Base-by-base conservation (phyloP, 2,888 invertebrate genomes). In the Cheilosia variabilis region DNA sequence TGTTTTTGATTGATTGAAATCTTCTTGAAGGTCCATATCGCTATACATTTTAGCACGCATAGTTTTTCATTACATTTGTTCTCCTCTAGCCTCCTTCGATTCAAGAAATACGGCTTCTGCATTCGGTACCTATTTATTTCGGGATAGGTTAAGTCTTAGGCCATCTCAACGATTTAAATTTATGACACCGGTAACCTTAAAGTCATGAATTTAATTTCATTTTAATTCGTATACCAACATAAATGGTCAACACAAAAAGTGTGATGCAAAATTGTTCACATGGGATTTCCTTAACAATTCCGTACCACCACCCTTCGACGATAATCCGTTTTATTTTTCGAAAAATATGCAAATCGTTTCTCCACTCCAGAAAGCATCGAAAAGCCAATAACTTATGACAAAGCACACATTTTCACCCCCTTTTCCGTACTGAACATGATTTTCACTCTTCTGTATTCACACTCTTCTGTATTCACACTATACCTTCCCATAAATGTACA, bases 301-400 rank as follows among this genome's bases (percentile, higher is more conserved):
- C 22, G 7, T 24, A 4, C 52, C 52, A 24, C 52, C 31, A 55
- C 55, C 55, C 55, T 55, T 2, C 22, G n/a, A 17, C 19, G 55
- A 17, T 55, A 55, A 55, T 55, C 41, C 58, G 27, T 58, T 58
- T 37, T 41, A 17, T 55, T 34, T 55, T 34, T 31, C 5, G 15
- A 22, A 47, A 58, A 50, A 76, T 68, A 76, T 76, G 68, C 76
- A 76, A 76, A 76, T 76, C 60, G 43, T 57, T 50, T 57, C 45
- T 41, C 7, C 57, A 55, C 57, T 57, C 37, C 15, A 19, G 17
- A 43, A 22, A 2, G 60, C 50, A 60, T 60, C 58, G 66, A 31
- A 68, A 66, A 76, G 76, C 76, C 76, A 66, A 76, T 76, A 76
- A 68, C 66, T 60, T 27, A 22, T 34, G 50, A 66, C 75, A 66